Conservation (phyloP, 2,113 vertebrate species). For the Limnothrissa miodon region DNA sequence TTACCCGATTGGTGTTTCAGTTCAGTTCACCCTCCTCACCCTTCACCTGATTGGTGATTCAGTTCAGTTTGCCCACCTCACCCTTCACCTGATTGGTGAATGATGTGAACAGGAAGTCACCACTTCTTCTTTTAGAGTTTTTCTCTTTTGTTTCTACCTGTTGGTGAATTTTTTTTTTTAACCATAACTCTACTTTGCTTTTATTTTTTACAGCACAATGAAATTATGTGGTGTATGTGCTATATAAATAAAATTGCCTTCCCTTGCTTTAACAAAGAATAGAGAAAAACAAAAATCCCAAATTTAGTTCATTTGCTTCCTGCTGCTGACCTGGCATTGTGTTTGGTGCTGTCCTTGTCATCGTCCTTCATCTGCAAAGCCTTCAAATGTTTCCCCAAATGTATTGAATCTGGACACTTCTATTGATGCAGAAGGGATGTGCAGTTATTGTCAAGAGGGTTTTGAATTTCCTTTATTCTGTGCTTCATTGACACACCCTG, state of each 20-base stretch:
- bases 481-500: background rate
- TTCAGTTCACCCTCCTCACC: too few species aligned
- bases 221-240: too few species aligned
- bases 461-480: background rate
- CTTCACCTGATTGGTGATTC: background rate
- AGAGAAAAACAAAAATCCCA: background rate
- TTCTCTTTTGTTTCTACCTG: background rate
- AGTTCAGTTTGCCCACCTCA: background rate
- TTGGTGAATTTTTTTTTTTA: background rate
- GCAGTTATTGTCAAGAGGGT: background rate
- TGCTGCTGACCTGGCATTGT: background rate
- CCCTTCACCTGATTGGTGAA: background rate
- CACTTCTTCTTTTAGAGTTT: background rate
- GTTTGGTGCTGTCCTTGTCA: too few species aligned
- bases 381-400: background rate
- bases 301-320: background rate
- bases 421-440: background rate
- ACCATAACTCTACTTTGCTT: background rate
- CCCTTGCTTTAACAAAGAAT: too few species aligned
- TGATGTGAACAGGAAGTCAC: background rate
- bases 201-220: too few species aligned
- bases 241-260: too few species aligned
- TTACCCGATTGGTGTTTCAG: background rate
- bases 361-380: too few species aligned
- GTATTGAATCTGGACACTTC: background rate